Conservation (phyloP, 2,888 invertebrate species). For the Scaptomyza tumidula region DNA sequence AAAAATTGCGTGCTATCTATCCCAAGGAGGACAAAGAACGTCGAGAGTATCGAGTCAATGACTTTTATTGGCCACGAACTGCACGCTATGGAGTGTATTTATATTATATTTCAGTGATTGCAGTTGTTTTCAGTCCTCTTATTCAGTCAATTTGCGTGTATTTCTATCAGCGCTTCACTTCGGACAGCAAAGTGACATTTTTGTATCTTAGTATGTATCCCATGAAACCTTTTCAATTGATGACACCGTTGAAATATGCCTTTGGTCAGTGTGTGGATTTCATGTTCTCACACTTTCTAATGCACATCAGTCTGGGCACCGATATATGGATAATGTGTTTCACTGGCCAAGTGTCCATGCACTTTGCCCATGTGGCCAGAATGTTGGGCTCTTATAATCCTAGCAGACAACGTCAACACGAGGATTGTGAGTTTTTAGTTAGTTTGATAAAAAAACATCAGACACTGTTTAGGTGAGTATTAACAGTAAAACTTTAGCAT, state of each 20-base stretch:
- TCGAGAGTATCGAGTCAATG: constrained; percentile 31
- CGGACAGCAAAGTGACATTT: constrained; percentile 18
- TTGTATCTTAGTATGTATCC: constrained; percentile 37
- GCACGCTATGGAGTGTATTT: constrained; percentile 28
- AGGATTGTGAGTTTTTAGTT: constrained; percentile 36
- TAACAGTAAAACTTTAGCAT: no score
- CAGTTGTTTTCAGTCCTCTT: constrained; percentile 27
- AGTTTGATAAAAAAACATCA: constrained; percentile 39
- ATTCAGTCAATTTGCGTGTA: constrained; percentile 21
- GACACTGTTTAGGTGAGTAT: constrained; percentile 24
- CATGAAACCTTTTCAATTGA: constrained; percentile 11
- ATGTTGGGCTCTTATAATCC: constrained; percentile 23
- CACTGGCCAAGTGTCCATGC: constrained; percentile 36
- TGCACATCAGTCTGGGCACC: constrained; percentile 35
- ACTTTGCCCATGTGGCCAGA: constrained; percentile 31
- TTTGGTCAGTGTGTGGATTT: constrained; percentile 15
- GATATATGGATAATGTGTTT: constrained; percentile 50
- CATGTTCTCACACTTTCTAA: constrained; percentile 12
- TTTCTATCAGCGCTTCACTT: constrained; percentile 14
- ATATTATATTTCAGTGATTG: constrained; percentile 25
- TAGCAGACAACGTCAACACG: not conserved
- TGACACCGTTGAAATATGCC: constrained; percentile 7
- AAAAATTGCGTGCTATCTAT: constrained; percentile 30
- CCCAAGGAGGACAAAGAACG: constrained; percentile 9
- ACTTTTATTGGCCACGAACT: constrained; percentile 38